phyloP scores from a whole-genome alignment of 2,113 vertebrate genomes.

The Capra hircus region DNA sequence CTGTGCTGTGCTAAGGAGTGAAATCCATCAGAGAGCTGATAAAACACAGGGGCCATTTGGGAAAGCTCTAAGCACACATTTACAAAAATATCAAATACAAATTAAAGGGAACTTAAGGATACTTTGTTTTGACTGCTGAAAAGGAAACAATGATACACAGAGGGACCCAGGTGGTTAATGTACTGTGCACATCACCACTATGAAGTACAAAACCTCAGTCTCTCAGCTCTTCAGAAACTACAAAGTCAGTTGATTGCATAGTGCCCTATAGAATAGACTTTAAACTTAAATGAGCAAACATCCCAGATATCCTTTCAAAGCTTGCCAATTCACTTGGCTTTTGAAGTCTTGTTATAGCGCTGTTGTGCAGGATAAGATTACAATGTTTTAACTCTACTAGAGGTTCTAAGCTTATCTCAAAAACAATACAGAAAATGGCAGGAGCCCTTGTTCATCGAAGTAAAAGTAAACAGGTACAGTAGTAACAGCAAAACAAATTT shows the following conservation, averaged over 20 bases:
- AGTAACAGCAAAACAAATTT: neutral
- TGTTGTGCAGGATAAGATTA: neutral
- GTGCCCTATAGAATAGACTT: conserved; percentile 47
- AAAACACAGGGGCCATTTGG: conserved; percentile 6
- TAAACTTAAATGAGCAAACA: conserved; percentile 29
- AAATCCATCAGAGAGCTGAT: neutral
- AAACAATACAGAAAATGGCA: neutral
- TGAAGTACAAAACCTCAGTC: conserved; percentile 56
- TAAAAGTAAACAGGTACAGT: neutral
- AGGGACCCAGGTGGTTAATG: conserved; percentile 63
- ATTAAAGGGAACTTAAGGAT: conserved; percentile 25
- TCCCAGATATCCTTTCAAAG: conserved; percentile 38
- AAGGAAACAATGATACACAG: conserved; percentile 3
- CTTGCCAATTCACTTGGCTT: neutral
- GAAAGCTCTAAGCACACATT: conserved; percentile 28
- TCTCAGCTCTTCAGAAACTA: conserved; percentile 45
- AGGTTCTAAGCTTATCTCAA: conserved; percentile 35
- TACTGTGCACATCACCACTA: conserved; percentile 66
- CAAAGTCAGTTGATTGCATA: conserved; percentile 68
- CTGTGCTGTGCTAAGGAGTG: neutral
- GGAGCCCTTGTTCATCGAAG: neutral
- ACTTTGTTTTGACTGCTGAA: conserved; percentile 57
- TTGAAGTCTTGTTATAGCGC: neutral
- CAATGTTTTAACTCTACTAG: conserved; percentile 24
- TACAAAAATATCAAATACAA: neutral